Evolutionary conservation across 2,797 vertebrate genomes (phyloP), one percentile per base, ranked within the genome.

Genomic region (Kryptolebias ocellatus): DNA sequence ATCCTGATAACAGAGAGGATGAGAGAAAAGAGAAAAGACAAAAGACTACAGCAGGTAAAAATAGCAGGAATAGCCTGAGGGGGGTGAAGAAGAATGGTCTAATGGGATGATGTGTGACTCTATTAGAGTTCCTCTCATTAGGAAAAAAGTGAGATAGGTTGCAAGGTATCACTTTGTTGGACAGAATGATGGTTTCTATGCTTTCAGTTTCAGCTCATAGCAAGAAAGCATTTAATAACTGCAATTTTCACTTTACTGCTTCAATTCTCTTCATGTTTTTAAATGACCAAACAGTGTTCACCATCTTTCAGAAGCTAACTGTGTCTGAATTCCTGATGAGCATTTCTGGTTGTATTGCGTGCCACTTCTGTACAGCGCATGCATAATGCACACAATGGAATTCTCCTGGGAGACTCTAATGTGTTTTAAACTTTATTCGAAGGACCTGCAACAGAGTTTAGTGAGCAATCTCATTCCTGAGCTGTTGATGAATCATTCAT

Each of bases 331-430:
- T 55, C 5, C 28, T 75, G 24, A 69, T 60, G 18, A 45, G 34
- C 31, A 18, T 60, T 67, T 62, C 18, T 60, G 51, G 8, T 54
- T 49, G 11, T 18, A 12, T 4, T 46, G 52, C 18, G 56, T 79
- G 31, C 61, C 34, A 45, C 34, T 60, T 3, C 14, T 58, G 42
- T 60, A 57, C 52, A 77, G 54, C 59, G 18, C 60, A 83, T 80
- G 34, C 63, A 87, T 83, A 73, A 80, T 82, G 51, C 55, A 85
- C 37, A 60, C 28, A 18, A 50, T 39, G 14, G 28, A 39, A 31
- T 54, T 80, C 60, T 49, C 52, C 50, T 47, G 55, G 63, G 79
- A 70, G 42, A 42, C 11, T 57, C 55, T 50, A 49, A 51, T 68
- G 66, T 64, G 20, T 60, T 78, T 76, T 64, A 53, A 5, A 55